Evolutionary conservation across 1,140 invertebrate genomes (phyloP).

Genomic region (Halotydeus destructor): DNA sequence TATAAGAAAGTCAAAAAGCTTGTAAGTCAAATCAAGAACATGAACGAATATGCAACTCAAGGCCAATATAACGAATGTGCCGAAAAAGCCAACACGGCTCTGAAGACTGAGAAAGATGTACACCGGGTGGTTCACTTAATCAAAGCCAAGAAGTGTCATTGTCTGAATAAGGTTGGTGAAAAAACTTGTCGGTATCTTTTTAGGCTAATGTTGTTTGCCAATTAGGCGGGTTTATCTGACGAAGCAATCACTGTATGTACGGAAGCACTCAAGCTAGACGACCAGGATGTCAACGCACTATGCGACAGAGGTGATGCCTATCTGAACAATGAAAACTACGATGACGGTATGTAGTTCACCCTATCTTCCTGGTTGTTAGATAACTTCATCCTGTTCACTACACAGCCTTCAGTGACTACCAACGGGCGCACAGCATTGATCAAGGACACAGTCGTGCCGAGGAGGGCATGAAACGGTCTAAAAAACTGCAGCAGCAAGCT

Average conservation of each 20-base stretch:
- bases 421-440: constrained; percentile 66
- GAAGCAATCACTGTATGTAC: constrained; percentile 52
- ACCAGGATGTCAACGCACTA: constrained; percentile 48
- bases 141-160: constrained; percentile 30
- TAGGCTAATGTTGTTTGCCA: constrained; percentile 6
- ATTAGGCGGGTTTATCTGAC: constrained; percentile 34
- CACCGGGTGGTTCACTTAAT: constrained; percentile 48
- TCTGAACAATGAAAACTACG: constrained; percentile 67
- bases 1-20: constrained; percentile 95
- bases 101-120: constrained; percentile 45
- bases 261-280: constrained; percentile 48
- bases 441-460: constrained; percentile 54
- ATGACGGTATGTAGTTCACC: constrained; percentile 44
- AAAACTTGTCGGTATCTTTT: constrained; percentile 51
- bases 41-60: constrained; percentile 42
- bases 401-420: constrained; percentile 63
- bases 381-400: constrained; percentile 17
- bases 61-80: constrained; percentile 55
- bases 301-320: constrained; percentile 85
- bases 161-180: constrained; percentile 24
- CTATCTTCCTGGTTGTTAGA: background rate
- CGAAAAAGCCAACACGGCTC: constrained; percentile 37
- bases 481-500: constrained; percentile 80
- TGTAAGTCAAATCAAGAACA: constrained; percentile 57
- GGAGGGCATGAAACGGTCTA: constrained; percentile 67